Evolutionary conservation across 2,113 vertebrate genomes (phyloP).

Genomic region (Cheirogaleus medius): DNA sequence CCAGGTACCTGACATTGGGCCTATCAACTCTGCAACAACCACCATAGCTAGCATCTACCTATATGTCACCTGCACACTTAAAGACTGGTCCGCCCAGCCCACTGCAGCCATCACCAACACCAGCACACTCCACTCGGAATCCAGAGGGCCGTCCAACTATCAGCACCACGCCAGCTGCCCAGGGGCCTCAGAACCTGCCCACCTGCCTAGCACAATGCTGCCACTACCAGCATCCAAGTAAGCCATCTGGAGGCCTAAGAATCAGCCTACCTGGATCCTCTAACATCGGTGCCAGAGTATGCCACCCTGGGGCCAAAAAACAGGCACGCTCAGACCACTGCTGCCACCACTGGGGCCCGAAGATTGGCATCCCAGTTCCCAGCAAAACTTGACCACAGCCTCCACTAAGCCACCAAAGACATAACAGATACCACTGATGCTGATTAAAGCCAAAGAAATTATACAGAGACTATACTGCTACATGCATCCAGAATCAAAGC

Average conservation of each 20-base stretch:
- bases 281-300: neutral
- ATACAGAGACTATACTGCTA: neutral
- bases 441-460: neutral
- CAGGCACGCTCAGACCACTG: neutral
- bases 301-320: neutral
- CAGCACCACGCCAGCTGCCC: neutral
- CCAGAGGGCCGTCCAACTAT: neutral
- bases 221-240: neutral
- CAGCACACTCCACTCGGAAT: neutral
- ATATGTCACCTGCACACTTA: neutral
- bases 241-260: neutral
- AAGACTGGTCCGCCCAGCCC: neutral
- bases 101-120: neutral
- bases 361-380: neutral
- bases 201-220: neutral
- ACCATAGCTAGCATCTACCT: neutral
- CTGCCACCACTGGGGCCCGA: neutral
- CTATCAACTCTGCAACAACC: neutral
- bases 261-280: neutral
- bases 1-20: neutral
- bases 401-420: neutral
- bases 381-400: neutral
- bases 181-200: neutral
- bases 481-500: neutral
- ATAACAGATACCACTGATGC: neutral